Evolutionary conservation across 2,888 invertebrate species (phyloP).

Genomic region (Hofmannophila pseudospretella): DNA sequence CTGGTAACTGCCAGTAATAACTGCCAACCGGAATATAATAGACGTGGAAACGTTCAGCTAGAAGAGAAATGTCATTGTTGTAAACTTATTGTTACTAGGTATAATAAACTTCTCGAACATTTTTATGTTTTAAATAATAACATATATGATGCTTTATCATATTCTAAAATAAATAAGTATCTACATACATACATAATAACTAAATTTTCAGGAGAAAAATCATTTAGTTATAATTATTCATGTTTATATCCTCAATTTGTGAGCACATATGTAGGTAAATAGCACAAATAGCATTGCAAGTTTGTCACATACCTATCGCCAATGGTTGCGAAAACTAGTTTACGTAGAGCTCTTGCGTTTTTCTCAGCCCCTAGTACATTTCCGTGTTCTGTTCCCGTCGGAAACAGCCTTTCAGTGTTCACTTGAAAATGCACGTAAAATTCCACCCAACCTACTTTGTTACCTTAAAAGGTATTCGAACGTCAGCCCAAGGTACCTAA

Average conservation of each 20-base stretch:
- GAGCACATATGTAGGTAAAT: too few relatives aligned
- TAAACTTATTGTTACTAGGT: conserved; percentile 17
- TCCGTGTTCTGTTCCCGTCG: conserved; percentile 56
- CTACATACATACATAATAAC: too few relatives aligned
- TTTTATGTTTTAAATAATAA: too few relatives aligned
- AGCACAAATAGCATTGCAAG: too few relatives aligned
- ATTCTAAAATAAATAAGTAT: too few relatives aligned
- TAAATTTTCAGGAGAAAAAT: too few relatives aligned
- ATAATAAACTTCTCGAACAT: too few relatives aligned
- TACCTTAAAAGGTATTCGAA: conserved; percentile 3
- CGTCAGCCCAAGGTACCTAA: background rate
- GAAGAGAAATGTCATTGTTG: conserved; percentile 43
- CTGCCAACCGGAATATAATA: conserved; percentile 44
- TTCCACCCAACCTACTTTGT: conserved; percentile 28
- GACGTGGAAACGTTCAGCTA: conserved; percentile 35
- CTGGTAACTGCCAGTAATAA: conserved; percentile 47
- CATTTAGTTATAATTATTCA: too few relatives aligned
- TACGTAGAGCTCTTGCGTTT: conserved; percentile 44
- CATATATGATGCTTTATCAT: too few relatives aligned
- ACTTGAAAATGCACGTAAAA: conserved; percentile 43
- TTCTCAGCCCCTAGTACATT: conserved; percentile 56
- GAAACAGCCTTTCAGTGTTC: conserved; percentile 60
- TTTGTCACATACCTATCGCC: background rate
- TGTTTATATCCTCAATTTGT: too few relatives aligned
- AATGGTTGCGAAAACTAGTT: conserved; percentile 43